phyloP scores from a whole-genome alignment of 2,888 invertebrate genomes.

The Drosophila robusta region DNA sequence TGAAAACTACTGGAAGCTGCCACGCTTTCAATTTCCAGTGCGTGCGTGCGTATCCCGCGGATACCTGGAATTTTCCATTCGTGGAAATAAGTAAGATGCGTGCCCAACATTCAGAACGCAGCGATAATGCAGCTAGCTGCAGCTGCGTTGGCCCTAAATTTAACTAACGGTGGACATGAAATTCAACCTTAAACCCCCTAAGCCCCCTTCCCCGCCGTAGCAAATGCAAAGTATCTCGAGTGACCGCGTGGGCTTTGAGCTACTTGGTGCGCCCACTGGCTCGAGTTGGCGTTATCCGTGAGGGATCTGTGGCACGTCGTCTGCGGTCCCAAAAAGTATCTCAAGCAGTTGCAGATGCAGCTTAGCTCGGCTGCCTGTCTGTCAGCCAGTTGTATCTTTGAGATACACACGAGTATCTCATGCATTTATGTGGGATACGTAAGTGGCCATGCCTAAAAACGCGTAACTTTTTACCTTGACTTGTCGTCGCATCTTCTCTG shows the following conservation, averaged over 20 bases:
- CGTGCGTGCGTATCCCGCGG: neutral
- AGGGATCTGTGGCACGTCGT: slow-evolving; percentile 54
- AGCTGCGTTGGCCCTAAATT: slow-evolving; percentile 52
- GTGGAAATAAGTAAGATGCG: slow-evolving; percentile 18
- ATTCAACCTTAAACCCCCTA: neutral
- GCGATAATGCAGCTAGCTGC: slow-evolving; percentile 24
- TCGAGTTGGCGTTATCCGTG: slow-evolving; percentile 32
- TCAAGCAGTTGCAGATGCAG: slow-evolving; percentile 45
- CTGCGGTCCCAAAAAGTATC: slow-evolving; percentile 21
- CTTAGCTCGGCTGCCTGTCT: slow-evolving; percentile 8
- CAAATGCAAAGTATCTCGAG: slow-evolving; percentile 36
- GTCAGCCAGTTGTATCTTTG: slow-evolving; percentile 25
- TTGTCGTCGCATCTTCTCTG: slow-evolving; percentile 58
- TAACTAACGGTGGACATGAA: slow-evolving; percentile 49
- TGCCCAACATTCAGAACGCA: slow-evolving; percentile 31
- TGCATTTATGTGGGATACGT: slow-evolving; percentile 12
- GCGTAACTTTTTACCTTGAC: slow-evolving; percentile 79
- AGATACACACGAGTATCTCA: slow-evolving; percentile 45
- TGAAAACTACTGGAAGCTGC: neutral
- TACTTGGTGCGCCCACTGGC: slow-evolving; percentile 43
- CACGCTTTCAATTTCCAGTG: neutral
- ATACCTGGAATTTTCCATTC: slow-evolving; percentile 48
- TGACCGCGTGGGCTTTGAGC: slow-evolving; percentile 40
- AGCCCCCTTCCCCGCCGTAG: neutral
- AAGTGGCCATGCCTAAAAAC: slow-evolving; percentile 47